Evolutionary conservation across 2,113 vertebrate species (phyloP).

Genomic region (Penelope pileata): DNA sequence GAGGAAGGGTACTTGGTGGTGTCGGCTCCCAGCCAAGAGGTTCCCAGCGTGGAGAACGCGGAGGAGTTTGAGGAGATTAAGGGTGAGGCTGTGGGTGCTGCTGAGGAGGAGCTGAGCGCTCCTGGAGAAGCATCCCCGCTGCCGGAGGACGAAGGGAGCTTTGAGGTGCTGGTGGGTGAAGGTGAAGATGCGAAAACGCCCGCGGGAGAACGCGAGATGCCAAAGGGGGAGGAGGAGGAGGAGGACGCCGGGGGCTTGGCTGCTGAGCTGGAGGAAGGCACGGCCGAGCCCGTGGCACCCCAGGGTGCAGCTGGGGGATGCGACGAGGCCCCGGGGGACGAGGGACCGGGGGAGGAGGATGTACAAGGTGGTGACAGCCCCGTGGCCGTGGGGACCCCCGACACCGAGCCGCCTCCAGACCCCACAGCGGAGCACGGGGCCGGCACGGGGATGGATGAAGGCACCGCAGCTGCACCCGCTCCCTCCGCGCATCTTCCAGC

Average conservation of each 20-base stretch:
- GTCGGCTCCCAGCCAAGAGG: not conserved
- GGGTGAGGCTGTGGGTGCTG: not conserved
- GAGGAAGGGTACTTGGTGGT: conserved; percentile 35
- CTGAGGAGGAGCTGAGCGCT: not conserved
- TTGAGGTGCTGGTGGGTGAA: rapidly evolving
- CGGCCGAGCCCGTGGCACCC: not conserved
- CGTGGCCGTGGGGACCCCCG: rapidly evolving
- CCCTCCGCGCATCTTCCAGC: rapidly evolving
- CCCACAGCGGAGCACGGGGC: rapidly evolving
- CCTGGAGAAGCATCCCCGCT: rapidly evolving
- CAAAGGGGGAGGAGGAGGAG: not conserved
- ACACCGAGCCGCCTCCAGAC: not conserved
- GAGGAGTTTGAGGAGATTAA: conserved; percentile 41
- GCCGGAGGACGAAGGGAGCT: not conserved
- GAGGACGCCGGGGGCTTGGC: not conserved
- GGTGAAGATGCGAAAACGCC: not conserved
- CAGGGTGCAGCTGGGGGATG: too few relatives aligned
- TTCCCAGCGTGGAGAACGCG: not conserved
- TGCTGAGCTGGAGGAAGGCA: not conserved
- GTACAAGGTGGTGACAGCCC: rapidly evolving
- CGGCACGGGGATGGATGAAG: rapidly evolving
- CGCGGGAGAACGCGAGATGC: not conserved
- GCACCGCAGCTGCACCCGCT: too few relatives aligned
- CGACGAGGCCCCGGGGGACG: not conserved
- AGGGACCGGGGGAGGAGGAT: not conserved